A percentile compares a stretch with the other conserved stretches of the same genome.
Evolutionary conservation across 2,888 invertebrate genomes (phyloP).

Genomic region (Nasonovia ribisnigri): DNA sequence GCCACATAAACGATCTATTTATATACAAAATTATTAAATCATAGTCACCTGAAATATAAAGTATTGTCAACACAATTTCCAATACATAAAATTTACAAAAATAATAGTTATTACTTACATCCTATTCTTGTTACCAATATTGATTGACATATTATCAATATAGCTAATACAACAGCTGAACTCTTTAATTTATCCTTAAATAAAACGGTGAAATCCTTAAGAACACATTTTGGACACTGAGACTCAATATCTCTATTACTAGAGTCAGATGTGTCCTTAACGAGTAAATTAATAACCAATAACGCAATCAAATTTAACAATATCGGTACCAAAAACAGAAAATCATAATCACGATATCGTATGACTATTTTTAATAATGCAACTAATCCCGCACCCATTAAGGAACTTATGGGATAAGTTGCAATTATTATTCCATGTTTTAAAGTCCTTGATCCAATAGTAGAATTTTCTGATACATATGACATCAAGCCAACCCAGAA

Average conservation of each 20-base stretch:
- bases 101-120: not conserved
- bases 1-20: constrained; percentile 66
- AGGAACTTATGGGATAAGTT: constrained; percentile 8
- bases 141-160: constrained; percentile 4
- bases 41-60: constrained; percentile 66
- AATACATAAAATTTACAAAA: not conserved
- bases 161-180: not conserved
- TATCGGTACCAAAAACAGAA: constrained; percentile 8
- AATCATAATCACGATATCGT: not conserved
- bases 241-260: not conserved
- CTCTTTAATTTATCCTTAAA: not conserved
- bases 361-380: constrained; percentile 26
- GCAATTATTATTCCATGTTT: constrained; percentile 66
- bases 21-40: constrained; percentile 66
- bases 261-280: constrained; percentile 41
- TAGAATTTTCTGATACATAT: constrained; percentile 67
- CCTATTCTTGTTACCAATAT: constrained; percentile 18
- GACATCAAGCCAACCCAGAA: constrained; percentile 67
- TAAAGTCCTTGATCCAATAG: constrained; percentile 66
- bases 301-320: constrained; percentile 36
- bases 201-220: not conserved
- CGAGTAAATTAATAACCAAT: not conserved
- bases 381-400: constrained; percentile 49
- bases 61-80: not conserved
- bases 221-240: not conserved